Evolutionary conservation across 2,797 vertebrate genomes (phyloP), one percentile per base, ranked within the genome.

Genomic region (Bufotes viridis): DNA sequence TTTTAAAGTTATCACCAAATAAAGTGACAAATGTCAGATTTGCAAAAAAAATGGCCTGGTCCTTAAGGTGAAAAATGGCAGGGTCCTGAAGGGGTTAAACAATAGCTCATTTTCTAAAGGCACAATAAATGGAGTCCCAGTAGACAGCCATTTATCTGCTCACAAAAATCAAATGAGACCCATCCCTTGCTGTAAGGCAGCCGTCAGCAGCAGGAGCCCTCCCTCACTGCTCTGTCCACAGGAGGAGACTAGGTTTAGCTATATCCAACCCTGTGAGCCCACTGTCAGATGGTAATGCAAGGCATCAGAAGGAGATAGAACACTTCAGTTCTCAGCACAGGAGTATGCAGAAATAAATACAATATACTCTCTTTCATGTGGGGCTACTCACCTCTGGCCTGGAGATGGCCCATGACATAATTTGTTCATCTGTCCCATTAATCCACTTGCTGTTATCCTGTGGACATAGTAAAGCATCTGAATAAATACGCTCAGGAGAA

Each of bases 321-420:
- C 24, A n/a, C 15, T 11, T 2, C 10, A 17, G 24, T 70, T 15
- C n/a, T 34, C 34, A 7, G 34, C 26, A 70, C 26, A 70, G 67
- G 67, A 26, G 24, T 2, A 34, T 26, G 6, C 2, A 34, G 12
- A 69, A 5, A 14, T 7, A 69, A 69, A 69, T 24, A 34, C 18
- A 17, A 34, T 70, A 2, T 17, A 10, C 12, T 17, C 12, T 17
- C 14, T 60, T 86, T 49, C n/a, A 29, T 75, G n/a, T 74, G 10
- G 87, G 18, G 53, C 29, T 53, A 87, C 93, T 93, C 90, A 99
- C 98, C 97, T 99, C 98, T 63, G 98, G 98, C 93, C 96, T 96
- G 6, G 97, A 97, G 0, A 97, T 98, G 91, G 98, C 98, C 98
- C 98, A 99, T n/a, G 97, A 98, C 98, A 99, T 99, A 91, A 99